These are phyloP conservation scores for Daphoenositta chrysoptera DNA, from an alignment of 2,113 vertebrate species.

Conservation along the genomic window DNA sequence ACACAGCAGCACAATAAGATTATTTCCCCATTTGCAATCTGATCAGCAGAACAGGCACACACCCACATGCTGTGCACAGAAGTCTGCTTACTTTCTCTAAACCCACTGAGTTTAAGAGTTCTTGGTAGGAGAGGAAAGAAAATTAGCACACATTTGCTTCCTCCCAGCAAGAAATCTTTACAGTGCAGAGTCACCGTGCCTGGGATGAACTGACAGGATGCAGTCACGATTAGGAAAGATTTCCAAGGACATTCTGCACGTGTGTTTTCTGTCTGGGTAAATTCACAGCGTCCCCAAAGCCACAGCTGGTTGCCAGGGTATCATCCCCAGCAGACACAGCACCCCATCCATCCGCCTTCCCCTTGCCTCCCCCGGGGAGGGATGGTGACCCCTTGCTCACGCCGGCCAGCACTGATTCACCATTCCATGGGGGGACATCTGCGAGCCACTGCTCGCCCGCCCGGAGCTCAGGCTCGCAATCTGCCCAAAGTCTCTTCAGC, in stretches of 20 bases:
- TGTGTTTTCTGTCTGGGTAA: background rate
- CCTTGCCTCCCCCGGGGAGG: background rate
- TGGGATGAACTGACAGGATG: background rate
- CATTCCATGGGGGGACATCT: background rate
- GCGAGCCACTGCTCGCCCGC: background rate
- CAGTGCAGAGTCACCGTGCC: background rate
- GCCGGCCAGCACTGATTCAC: background rate
- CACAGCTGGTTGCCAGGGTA: background rate
- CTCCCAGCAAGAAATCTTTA: background rate
- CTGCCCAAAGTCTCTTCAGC: background rate
- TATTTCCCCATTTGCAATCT: background rate
- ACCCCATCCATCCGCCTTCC: background rate
- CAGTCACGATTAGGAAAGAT: background rate
- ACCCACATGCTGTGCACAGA: rapidly evolving
- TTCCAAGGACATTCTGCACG: background rate
- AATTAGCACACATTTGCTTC: background rate
- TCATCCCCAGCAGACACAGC: rapidly evolving
- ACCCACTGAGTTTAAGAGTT: background rate
- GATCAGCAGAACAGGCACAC: background rate
- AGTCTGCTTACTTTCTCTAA: background rate
- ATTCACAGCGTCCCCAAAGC: background rate
- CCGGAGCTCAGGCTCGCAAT: background rate
- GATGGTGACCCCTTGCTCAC: background rate
- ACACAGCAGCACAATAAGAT: background rate
- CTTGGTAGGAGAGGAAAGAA: background rate